Evolutionary conservation across 2,888 invertebrate species (phyloP).

Genomic region (Drosophila acutilabella): DNA sequence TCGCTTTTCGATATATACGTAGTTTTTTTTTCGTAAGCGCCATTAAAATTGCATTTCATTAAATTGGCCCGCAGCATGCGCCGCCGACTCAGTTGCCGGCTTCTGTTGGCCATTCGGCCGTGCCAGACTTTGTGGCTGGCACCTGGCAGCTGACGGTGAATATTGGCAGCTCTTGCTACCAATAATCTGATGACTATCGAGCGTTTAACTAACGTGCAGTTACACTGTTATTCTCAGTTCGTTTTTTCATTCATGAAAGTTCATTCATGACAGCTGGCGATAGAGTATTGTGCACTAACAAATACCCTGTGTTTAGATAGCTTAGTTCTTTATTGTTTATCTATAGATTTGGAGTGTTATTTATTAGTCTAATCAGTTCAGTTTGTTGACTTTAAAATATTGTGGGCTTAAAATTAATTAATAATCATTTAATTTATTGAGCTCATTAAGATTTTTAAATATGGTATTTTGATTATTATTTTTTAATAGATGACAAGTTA

Average conservation of each 20-base stretch:
- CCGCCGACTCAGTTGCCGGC: constrained; percentile 19
- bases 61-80: constrained; percentile 54
- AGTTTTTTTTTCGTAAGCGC: constrained; percentile 62
- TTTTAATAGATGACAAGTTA: no score
- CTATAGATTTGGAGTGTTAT: no score
- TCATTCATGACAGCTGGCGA: constrained; percentile 18
- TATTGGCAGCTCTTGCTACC: constrained; percentile 16
- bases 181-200: constrained; percentile 58
- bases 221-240: constrained; percentile 22
- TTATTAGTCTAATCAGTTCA: no score
- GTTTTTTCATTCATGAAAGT: constrained; percentile 63
- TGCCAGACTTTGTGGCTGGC: constrained; percentile 70
- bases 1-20: constrained; percentile 31
- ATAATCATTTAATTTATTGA: no score
- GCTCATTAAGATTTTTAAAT: no score
- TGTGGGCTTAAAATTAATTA: no score
- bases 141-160: constrained; percentile 15
- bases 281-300: constrained; percentile 1
- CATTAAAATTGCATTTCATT: constrained; percentile 76
- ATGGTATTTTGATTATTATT: no score
- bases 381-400: no score
- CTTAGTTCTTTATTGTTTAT: no score
- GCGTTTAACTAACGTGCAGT: constrained; percentile 64
- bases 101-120: constrained; percentile 35
- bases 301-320: constrained; percentile 18